Evolutionary conservation across 2,113 vertebrate species (phyloP).

Genomic region (Pluvianellus socialis): DNA sequence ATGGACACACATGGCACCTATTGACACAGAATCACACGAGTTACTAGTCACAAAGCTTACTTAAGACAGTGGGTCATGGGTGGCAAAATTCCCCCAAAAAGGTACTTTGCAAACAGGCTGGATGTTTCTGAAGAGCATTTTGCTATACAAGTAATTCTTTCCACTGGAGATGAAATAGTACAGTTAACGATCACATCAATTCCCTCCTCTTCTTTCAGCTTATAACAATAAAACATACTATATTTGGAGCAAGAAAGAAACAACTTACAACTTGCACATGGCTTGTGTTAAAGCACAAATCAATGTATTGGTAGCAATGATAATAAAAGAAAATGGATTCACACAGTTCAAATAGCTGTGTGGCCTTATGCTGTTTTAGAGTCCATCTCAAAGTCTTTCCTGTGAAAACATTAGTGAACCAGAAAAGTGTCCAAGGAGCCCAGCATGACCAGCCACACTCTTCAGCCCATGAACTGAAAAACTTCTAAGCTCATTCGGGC

Average conservation of each 20-base stretch:
- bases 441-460: not conserved
- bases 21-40: accelerated
- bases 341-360: not conserved
- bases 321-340: not conserved
- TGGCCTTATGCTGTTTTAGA: not conserved
- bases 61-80: not conserved
- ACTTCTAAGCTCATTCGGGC: not conserved
- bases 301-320: not conserved
- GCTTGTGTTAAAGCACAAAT: not conserved
- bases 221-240: not conserved
- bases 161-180: not conserved
- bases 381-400: not conserved
- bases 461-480: not conserved
- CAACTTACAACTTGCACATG: not conserved
- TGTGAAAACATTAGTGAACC: not conserved
- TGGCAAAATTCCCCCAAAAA: not conserved
- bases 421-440: not conserved
- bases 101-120: not conserved
- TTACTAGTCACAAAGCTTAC: not conserved
- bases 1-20: not conserved
- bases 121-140: not conserved
- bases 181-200: not conserved
- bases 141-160: not conserved
- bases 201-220: not conserved
- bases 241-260: not conserved